Conservation (phyloP, 2,888 invertebrate species). For the Polymixis lichenea region DNA sequence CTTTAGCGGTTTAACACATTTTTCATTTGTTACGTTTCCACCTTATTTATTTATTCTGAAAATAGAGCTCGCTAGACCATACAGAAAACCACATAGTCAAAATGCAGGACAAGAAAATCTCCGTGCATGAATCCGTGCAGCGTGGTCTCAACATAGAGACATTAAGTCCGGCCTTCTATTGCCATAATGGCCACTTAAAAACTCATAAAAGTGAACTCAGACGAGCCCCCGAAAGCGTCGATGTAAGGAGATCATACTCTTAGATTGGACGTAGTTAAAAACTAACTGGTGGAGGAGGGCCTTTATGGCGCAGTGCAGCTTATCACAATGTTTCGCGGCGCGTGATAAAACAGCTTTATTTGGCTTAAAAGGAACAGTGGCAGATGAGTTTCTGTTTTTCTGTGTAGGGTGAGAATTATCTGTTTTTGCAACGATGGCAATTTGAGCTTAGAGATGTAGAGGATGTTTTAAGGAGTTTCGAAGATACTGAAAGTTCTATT, state of each 20-base stretch:
- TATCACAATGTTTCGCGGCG: conserved; percentile 64
- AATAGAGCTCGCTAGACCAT: not conserved
- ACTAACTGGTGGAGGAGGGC: conserved; percentile 57
- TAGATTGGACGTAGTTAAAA: conserved; percentile 61
- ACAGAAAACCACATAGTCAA: conserved; percentile 35
- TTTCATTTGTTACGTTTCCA: not conserved
- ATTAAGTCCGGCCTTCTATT: conserved; percentile 81
- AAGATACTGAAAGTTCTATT: no score
- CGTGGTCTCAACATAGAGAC: conserved; percentile 78
- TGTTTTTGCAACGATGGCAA: not conserved
- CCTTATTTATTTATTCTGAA: not conserved
- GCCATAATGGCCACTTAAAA: conserved; percentile 87
- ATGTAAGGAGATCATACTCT: conserved; percentile 73
- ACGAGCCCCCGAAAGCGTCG: conserved; percentile 72
- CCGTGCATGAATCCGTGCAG: conserved; percentile 62
- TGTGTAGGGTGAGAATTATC: not conserved
- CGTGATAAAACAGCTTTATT: conserved; percentile 63
- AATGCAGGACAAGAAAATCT: conserved; percentile 74
- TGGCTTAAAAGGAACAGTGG: conserved; percentile 25
- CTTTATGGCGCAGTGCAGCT: conserved; percentile 64
- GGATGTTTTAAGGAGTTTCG: not conserved
- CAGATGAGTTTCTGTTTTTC: not conserved
- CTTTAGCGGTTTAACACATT: not conserved
- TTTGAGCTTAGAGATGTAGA: not conserved
- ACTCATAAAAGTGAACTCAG: conserved; percentile 84